phyloP scores from a whole-genome alignment of 2,113 vertebrate genomes.

The Bufo gargarizans region DNA sequence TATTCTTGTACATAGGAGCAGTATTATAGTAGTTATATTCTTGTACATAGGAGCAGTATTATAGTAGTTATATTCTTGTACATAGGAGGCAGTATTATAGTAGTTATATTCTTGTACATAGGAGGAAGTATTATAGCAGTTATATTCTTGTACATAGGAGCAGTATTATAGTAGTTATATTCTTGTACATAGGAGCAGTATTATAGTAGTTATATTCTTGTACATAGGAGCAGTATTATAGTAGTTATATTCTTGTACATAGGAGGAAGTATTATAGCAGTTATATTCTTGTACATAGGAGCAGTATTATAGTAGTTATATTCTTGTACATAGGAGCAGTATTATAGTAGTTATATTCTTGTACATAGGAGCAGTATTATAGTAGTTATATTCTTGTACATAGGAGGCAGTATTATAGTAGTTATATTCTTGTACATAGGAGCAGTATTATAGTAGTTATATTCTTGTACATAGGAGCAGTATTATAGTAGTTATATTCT shows the following conservation, averaged over 20 bases:
- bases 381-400: not conserved
- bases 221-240: constrained; percentile 8
- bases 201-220: too few species aligned
- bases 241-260: not conserved
- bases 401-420: not conserved
- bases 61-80: constrained; percentile 19
- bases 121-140: not conserved
- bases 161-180: constrained; percentile 10
- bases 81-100: not conserved
- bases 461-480: too few species aligned
- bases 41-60: not conserved
- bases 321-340: too few species aligned
- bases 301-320: too few species aligned
- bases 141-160: not conserved
- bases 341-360: not conserved
- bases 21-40: constrained; percentile 12
- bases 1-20: not conserved
- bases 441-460: too few species aligned
- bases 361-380: not conserved
- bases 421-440: too few species aligned
- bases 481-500: too few species aligned
- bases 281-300: not conserved
- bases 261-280: not conserved
- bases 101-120: constrained; percentile 12
- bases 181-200: not conserved